Conservation (phyloP, 2,113 vertebrate genomes). For the Rattus rattus region DNA sequence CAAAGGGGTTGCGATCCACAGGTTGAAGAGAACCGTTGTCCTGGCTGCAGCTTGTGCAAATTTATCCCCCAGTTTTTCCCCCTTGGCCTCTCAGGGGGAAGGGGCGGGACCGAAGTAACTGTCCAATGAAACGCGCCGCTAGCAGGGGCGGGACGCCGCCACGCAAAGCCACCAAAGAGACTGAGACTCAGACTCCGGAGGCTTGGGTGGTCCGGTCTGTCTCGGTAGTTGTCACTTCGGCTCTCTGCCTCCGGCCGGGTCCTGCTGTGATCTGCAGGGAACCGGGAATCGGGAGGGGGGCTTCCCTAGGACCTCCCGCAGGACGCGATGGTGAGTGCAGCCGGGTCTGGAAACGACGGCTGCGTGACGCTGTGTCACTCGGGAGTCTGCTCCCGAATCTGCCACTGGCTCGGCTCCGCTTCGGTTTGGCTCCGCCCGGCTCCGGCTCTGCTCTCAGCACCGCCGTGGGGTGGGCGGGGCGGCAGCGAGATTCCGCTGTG, state of each 20-base stretch:
- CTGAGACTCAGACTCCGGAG: not conserved
- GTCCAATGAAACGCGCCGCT: not conserved
- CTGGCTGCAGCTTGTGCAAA: no score
- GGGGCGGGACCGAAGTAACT: not conserved
- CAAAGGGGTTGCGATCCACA: not conserved
- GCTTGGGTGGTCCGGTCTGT: not conserved
- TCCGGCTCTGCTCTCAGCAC: not conserved
- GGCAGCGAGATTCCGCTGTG: not conserved
- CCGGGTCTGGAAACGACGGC: not conserved
- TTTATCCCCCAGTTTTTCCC: not conserved
- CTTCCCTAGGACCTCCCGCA: not conserved
- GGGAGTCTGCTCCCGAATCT: not conserved
- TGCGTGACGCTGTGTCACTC: not conserved
- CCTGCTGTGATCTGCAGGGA: not conserved
- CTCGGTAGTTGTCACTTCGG: not conserved
- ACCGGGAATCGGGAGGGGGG: not conserved
- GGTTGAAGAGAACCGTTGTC: not conserved
- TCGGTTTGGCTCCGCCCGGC: not conserved
- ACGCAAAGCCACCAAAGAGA: not conserved
- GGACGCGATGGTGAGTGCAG: slow-evolving; percentile 15
- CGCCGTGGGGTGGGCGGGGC: not conserved
- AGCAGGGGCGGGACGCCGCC: not conserved
- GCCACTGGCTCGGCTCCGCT: not conserved
- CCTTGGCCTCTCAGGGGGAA: not conserved
- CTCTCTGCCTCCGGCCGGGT: not conserved